Evolutionary conservation across 92 coral and sea anemone genomes (phyloP).

Genomic region (Porites lobata): DNA sequence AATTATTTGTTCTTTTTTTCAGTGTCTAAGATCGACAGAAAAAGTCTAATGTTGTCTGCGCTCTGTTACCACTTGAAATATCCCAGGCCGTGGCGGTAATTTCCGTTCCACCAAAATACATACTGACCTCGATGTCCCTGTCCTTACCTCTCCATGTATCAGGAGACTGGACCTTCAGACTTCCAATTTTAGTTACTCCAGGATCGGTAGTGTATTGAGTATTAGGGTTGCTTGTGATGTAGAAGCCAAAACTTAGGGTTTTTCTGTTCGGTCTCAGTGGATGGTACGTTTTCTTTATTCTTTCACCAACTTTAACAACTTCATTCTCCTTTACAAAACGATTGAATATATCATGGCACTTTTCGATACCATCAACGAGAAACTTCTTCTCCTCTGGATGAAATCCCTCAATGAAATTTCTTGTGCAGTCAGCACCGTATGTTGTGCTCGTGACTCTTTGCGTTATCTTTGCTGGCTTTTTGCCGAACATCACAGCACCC

Average conservation of each 20-base stretch:
- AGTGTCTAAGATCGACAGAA: not conserved
- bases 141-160: not conserved
- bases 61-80: not conserved
- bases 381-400: conserved; percentile 58
- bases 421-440: conserved; percentile 53
- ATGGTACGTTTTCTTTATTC: conserved; percentile 15
- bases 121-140: not conserved
- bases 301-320: conserved; percentile 65
- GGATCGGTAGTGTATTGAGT: conserved; percentile 55
- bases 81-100: not conserved
- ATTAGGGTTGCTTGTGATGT: conserved; percentile 37
- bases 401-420: conserved; percentile 43
- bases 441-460: conserved; percentile 58
- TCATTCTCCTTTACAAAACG: conserved; percentile 55
- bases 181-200: conserved; percentile 61
- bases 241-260: conserved; percentile 44
- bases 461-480: conserved; percentile 46
- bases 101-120: not conserved
- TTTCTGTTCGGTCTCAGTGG: conserved; percentile 37
- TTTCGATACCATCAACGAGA: conserved; percentile 52
- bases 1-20: too few relatives aligned
- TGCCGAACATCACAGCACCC: conserved; percentile 9
- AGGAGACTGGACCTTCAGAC: not conserved
- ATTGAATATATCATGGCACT: conserved; percentile 60
- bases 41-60: not conserved